Evolutionary conservation across 1,140 invertebrate genomes (phyloP).

Genomic region (Heterodera carotae): DNA sequence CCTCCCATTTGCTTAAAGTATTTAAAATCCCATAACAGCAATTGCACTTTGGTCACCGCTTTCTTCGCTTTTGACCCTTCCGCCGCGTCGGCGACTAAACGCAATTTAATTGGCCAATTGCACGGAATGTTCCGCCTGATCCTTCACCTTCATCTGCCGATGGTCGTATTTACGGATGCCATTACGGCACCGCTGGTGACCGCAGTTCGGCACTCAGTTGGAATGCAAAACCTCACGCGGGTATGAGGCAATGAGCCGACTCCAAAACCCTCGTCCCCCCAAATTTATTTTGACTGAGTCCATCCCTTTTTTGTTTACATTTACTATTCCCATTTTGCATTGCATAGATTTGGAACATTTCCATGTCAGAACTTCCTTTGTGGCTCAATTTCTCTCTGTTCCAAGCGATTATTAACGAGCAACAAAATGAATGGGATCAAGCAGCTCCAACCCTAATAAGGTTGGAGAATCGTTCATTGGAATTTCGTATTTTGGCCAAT

Average conservation of each 20-base stretch:
- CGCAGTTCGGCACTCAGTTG: constrained; percentile 42
- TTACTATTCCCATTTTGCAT: no score
- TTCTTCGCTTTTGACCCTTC: constrained; percentile 16
- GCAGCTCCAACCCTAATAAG: constrained; percentile 37
- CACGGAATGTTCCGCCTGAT: constrained; percentile 50
- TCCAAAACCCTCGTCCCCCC: no score
- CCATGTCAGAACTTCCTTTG: constrained; percentile 50
- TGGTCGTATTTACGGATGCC: constrained; percentile 58
- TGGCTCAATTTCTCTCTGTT: constrained; percentile 46
- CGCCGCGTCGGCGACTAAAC: not conserved
- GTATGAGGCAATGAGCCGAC: no score
- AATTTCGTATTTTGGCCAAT: constrained; percentile 61
- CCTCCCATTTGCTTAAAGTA: no score
- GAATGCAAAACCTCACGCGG: constrained; percentile 47
- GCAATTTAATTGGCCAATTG: constrained; percentile 41
- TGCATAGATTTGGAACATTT: constrained; percentile 49
- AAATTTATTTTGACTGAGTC: no score
- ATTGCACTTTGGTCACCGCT: constrained; percentile 27
- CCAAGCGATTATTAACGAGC: constrained; percentile 49
- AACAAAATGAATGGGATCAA: constrained; percentile 10
- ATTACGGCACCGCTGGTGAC: constrained; percentile 52
- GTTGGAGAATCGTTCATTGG: constrained; percentile 56
- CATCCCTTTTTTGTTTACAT: no score
- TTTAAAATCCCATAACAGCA: no score
- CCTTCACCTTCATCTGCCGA: constrained; percentile 49